Evolutionary conservation across 2,113 vertebrate species (phyloP).

Genomic region (Sapajus apella): DNA sequence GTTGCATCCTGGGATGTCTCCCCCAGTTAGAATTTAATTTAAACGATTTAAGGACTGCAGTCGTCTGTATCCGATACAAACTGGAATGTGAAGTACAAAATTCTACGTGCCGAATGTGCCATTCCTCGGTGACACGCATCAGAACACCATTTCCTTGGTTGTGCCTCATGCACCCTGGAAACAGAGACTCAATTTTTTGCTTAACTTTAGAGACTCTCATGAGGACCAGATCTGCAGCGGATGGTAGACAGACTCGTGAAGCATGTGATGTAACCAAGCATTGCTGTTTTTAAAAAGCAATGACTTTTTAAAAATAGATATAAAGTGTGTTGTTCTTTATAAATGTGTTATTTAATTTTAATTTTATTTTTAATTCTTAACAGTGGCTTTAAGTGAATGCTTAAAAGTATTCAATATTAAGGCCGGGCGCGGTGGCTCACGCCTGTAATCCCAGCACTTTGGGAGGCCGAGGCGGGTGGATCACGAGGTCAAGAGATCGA

Average conservation of each 20-base stretch:
- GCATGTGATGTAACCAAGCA: no score
- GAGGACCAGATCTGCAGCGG: background rate
- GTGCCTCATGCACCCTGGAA: background rate
- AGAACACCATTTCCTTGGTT: background rate
- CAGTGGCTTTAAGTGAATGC: constrained; percentile 76
- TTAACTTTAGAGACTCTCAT: background rate
- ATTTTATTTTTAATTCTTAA: constrained; percentile 50
- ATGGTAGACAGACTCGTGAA: background rate
- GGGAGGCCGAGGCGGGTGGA: no score
- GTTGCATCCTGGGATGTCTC: background rate
- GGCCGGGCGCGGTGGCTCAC: no score
- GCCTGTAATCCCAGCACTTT: no score
- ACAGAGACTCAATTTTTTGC: background rate
- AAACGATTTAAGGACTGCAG: background rate
- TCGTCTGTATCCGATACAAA: background rate
- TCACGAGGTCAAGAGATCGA: no score
- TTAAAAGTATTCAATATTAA: constrained; percentile 57
- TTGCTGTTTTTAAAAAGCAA: no score
- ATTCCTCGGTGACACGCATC: no score
- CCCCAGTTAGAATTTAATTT: background rate
- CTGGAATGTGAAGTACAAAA: background rate
- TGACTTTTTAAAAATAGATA: no score
- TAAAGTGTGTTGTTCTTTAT: no score
- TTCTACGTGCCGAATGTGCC: background rate
- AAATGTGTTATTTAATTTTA: no score